Conservation (phyloP, 2,797 vertebrate genomes). For the Anas acuta region DNA sequence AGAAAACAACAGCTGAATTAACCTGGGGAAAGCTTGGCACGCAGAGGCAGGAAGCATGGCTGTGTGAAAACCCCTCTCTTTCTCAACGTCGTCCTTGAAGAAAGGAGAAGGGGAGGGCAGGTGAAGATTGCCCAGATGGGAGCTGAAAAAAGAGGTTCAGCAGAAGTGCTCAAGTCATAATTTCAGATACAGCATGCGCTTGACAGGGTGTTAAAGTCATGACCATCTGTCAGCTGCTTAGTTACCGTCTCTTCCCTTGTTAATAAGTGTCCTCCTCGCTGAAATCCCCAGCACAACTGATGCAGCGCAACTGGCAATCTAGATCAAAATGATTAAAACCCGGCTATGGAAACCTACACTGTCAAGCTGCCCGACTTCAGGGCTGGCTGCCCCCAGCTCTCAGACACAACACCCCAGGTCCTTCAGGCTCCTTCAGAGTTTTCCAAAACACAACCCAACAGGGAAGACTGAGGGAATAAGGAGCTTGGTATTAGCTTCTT, state of each 20-base stretch:
- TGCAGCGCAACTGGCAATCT: not conserved
- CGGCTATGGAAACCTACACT: not conserved
- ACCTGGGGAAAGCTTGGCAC: not conserved
- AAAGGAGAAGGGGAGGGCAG: not conserved
- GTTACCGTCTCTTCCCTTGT: not conserved
- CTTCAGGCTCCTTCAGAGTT: not conserved
- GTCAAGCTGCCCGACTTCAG: not conserved
- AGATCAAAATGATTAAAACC: not conserved
- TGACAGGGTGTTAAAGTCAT: not conserved
- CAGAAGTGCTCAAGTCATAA: not conserved
- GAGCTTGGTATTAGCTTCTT: not conserved
- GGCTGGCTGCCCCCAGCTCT: not conserved
- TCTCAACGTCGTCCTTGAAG: not conserved
- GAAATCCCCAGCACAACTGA: not conserved
- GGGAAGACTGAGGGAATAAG: not conserved
- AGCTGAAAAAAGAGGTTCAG: conserved; percentile 4
- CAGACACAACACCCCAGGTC: not conserved
- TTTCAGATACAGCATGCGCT: not conserved
- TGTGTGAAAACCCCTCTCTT: not conserved
- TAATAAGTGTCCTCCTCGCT: not conserved
- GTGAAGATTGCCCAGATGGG: not conserved
- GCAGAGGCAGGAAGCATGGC: not conserved
- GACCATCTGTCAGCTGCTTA: not conserved
- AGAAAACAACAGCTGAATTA: not conserved
- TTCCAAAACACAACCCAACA: not conserved